A percentile compares a stretch with the other conserved stretches of the same genome.
phyloP scores from a whole-genome alignment of 2,797 vertebrate species.

The Crocodylus rhombifer region DNA sequence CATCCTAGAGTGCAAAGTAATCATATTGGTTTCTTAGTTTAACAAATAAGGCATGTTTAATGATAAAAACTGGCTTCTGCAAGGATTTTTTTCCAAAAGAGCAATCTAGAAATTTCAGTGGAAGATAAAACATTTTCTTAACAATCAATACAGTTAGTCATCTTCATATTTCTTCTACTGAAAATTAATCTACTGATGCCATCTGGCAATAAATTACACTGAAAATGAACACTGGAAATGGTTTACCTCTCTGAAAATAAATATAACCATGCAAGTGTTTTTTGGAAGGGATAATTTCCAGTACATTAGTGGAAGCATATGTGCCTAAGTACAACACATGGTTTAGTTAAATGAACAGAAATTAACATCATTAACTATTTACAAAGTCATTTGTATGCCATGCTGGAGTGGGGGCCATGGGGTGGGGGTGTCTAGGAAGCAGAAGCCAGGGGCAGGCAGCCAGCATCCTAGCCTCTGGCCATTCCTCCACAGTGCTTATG shows the following conservation, averaged over 20 bases:
- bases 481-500: no score
- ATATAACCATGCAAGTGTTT: background rate
- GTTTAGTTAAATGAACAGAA: background rate
- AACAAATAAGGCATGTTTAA: background rate
- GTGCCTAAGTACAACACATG: background rate
- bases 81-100: background rate
- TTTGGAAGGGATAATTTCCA: background rate
- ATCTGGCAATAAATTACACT: background rate
- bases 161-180: background rate
- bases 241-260: background rate
- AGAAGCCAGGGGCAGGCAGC: no score
- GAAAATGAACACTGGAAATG: background rate
- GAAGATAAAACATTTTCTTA: background rate
- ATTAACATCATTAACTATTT: background rate
- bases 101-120: background rate
- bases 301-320: background rate
- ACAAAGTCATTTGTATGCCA: background rate
- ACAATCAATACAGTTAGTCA: background rate
- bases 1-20: background rate
- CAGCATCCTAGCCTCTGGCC: no score
- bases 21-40: background rate
- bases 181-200: background rate
- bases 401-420: no score
- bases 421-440: no score
- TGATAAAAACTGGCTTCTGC: background rate